Evolutionary conservation across 2,888 invertebrate species (phyloP).

Genomic region (Polylopha cassiicola): DNA sequence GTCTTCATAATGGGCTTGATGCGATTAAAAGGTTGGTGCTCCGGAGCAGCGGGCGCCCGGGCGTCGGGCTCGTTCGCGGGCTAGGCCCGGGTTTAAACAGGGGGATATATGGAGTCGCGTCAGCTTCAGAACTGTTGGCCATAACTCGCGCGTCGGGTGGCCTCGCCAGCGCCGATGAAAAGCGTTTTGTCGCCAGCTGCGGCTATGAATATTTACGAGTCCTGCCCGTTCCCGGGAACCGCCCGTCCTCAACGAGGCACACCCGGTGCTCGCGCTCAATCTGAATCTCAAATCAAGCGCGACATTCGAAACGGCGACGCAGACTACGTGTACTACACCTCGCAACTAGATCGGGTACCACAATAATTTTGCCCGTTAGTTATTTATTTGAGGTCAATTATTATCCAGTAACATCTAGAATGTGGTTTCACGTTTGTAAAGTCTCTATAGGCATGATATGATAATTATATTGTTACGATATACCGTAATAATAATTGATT

Average conservation of each 20-base stretch:
- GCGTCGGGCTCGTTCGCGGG: conserved; percentile 20
- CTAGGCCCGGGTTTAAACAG: conserved; percentile 18
- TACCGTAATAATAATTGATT: conserved; percentile 23
- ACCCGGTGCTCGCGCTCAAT: conserved; percentile 21
- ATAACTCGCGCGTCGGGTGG: conserved; percentile 68
- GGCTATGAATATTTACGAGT: conserved; percentile 65
- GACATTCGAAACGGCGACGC: conserved; percentile 19
- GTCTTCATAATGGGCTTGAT: conserved; percentile 29
- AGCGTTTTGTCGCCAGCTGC: conserved; percentile 59
- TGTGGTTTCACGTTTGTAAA: too few relatives aligned
- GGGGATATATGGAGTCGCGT: conserved; percentile 43
- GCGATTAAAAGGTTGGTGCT: conserved; percentile 43
- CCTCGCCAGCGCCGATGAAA: conserved; percentile 48
- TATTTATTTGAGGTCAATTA: conserved; percentile 15
- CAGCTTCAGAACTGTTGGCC: conserved; percentile 40
- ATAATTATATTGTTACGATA: conserved; percentile 16
- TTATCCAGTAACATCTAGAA: too few relatives aligned
- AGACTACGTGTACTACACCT: conserved; percentile 18
- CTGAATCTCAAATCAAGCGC: conserved; percentile 31
- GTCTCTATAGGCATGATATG: conserved; percentile 16
- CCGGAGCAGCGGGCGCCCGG: conserved; percentile 27
- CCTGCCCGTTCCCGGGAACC: conserved; percentile 29
- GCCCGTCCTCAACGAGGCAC: conserved; percentile 18
- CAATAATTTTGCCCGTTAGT: too few relatives aligned
- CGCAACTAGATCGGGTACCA: too few relatives aligned